Conservation (phyloP, 2,888 invertebrate species). For the Xestia ashworthii region DNA sequence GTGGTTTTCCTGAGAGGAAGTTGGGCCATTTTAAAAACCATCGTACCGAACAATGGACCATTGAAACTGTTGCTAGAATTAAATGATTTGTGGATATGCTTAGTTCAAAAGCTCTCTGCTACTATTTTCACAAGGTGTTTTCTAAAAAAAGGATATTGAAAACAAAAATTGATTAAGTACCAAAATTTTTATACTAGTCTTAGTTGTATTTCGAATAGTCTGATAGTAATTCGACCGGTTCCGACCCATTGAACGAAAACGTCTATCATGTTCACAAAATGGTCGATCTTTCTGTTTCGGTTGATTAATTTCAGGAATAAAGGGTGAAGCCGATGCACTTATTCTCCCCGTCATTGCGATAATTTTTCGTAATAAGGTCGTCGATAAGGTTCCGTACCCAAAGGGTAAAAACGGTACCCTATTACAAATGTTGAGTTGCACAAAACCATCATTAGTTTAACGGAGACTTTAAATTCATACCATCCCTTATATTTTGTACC, state of each 20-base stretch:
- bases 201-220: neutral
- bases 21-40: neutral
- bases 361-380: too few relatives aligned
- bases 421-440: too few relatives aligned
- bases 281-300: conserved; percentile 3
- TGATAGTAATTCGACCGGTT: neutral
- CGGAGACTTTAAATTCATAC: too few relatives aligned
- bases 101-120: neutral
- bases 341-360: too few relatives aligned
- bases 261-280: neutral
- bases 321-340: too few relatives aligned
- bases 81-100: neutral
- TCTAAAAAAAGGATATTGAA: neutral
- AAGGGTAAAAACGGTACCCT: too few relatives aligned
- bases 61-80: neutral
- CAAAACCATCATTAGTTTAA: too few relatives aligned
- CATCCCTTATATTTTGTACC: too few relatives aligned
- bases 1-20: conserved; percentile 28
- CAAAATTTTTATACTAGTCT: too few relatives aligned
- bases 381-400: too few relatives aligned
- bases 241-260: conserved; percentile 20
- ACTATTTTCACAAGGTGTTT: neutral
- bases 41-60: neutral
- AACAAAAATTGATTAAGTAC: neutral
- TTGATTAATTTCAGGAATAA: conserved; percentile 8